These are phyloP conservation scores for Forbesichthys papilliferus DNA, from an alignment of 2,113 vertebrate species.

Conservation along the genomic window DNA sequence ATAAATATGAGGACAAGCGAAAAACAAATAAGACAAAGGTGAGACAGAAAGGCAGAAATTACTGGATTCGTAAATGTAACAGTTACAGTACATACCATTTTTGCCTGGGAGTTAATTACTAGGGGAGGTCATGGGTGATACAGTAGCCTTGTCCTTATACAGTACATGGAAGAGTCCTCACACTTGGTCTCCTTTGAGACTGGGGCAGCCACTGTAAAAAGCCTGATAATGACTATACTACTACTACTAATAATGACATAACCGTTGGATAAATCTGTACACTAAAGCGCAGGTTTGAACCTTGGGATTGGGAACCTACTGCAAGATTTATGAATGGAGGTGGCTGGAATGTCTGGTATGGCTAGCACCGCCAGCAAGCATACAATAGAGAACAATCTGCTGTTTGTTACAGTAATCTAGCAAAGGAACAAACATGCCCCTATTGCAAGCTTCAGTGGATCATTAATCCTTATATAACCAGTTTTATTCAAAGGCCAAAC, in stretches of 20 bases:
- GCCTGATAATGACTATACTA: conserved; percentile 23
- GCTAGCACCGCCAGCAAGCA: conserved; percentile 32
- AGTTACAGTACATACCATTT: conserved; percentile 53
- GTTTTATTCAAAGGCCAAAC: conserved; percentile 17
- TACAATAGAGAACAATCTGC: conserved; percentile 53
- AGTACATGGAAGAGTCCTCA: conserved; percentile 36
- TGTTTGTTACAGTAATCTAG: conserved; percentile 49
- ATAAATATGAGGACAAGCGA: not conserved
- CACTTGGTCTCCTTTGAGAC: conserved; percentile 25
- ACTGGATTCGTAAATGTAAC: conserved; percentile 8
- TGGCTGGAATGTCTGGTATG: conserved; percentile 66
- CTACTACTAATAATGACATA: conserved; percentile 55
- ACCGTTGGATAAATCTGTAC: conserved; percentile 42
- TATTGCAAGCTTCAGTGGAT: conserved; percentile 39
- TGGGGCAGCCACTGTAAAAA: conserved; percentile 26
- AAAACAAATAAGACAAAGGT: conserved; percentile 5
- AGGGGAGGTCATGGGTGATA: conserved; percentile 29
- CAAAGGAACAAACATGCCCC: conserved; percentile 50
- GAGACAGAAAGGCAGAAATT: conserved; percentile 9
- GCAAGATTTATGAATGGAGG: conserved; percentile 58
- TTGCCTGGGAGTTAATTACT: conserved; percentile 17
- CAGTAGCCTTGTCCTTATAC: conserved; percentile 52
- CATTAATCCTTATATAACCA: conserved; percentile 21
- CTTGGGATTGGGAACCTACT: conserved; percentile 17
- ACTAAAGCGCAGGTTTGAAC: conserved; percentile 35